phyloP scores from a whole-genome alignment of 2,113 vertebrate species.

The Emberiza fucata region DNA sequence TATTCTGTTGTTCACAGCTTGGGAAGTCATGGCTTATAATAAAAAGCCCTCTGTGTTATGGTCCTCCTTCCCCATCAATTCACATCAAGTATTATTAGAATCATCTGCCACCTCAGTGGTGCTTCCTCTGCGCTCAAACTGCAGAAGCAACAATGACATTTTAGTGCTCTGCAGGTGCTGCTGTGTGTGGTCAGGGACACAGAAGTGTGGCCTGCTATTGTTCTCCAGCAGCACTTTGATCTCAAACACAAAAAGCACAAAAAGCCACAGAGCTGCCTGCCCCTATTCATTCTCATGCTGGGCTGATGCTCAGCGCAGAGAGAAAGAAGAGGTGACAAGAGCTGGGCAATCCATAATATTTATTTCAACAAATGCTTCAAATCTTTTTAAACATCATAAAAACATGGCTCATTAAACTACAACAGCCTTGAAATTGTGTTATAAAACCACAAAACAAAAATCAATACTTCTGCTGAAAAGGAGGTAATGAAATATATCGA shows the following conservation, averaged over 20 bases:
- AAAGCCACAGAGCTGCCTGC: constrained; percentile 79
- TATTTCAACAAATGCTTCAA: constrained; percentile 76
- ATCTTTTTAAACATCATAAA: constrained; percentile 83
- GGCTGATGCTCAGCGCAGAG: background rate
- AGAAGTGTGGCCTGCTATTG: constrained; percentile 81
- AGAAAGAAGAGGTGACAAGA: constrained; percentile 35
- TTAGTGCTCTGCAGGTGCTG: constrained; percentile 86
- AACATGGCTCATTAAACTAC: constrained; percentile 81
- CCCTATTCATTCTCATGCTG: constrained; percentile 63
- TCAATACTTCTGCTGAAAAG: constrained; percentile 77
- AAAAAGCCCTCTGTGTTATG: constrained; percentile 69
- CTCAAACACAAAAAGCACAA: constrained; percentile 78
- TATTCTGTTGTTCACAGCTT: constrained; percentile 52
- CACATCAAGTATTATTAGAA: constrained; percentile 74
- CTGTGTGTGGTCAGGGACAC: constrained; percentile 74
- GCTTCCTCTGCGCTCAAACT: constrained; percentile 72
- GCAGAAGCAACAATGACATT: constrained; percentile 77
- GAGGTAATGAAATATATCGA: constrained; percentile 74
- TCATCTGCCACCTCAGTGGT: constrained; percentile 73
- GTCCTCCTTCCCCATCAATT: constrained; percentile 74
- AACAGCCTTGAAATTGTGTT: constrained; percentile 82
- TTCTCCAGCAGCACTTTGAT: constrained; percentile 86
- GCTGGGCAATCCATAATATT: constrained; percentile 77
- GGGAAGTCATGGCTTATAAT: constrained; percentile 71
- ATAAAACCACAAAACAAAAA: constrained; percentile 83